Conservation (phyloP, 2,113 vertebrate species). For the Epinephelus fuscoguttatus region DNA sequence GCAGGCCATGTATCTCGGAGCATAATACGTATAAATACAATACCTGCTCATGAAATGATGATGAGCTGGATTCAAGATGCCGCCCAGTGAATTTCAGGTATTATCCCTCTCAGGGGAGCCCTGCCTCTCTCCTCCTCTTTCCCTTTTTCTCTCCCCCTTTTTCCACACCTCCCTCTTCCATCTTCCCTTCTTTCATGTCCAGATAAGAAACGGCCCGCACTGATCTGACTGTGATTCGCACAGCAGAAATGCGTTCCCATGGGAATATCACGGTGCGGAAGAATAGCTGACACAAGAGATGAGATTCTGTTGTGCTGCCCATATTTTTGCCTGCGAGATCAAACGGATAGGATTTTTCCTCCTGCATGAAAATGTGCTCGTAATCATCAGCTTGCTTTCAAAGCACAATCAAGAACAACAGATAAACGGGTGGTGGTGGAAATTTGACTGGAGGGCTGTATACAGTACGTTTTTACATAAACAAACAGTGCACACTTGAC, state of each 20-base stretch:
- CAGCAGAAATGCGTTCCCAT: slow-evolving; percentile 79
- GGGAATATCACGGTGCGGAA: slow-evolving; percentile 72
- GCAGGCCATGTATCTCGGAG: slow-evolving; percentile 32
- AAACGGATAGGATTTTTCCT: slow-evolving; percentile 74
- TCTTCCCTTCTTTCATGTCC: slow-evolving; percentile 77
- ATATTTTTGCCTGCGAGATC: slow-evolving; percentile 78
- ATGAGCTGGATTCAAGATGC: slow-evolving; percentile 65
- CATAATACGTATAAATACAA: slow-evolving; percentile 41
- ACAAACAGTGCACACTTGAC: slow-evolving; percentile 63
- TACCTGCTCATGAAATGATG: slow-evolving; percentile 66
- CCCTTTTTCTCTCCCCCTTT: background rate
- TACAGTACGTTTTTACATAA: slow-evolving; percentile 61
- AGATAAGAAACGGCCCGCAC: slow-evolving; percentile 78
- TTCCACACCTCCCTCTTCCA: slow-evolving; percentile 64
- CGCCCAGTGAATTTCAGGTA: slow-evolving; percentile 64
- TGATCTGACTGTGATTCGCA: slow-evolving; percentile 78
- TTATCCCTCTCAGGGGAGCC: slow-evolving; percentile 60
- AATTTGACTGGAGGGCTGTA: slow-evolving; percentile 39
- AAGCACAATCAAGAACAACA: slow-evolving; percentile 55
- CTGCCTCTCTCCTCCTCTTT: slow-evolving; percentile 12
- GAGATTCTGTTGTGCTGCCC: slow-evolving; percentile 78
- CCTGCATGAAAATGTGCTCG: slow-evolving; percentile 58
- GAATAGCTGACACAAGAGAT: slow-evolving; percentile 83
- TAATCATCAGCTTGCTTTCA: slow-evolving; percentile 64
- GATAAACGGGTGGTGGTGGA: slow-evolving; percentile 57